A percentile compares a stretch with the other conserved stretches of the same genome.
phyloP scores from a whole-genome alignment of 2,888 invertebrate genomes.

The Petrophora chlorosata region DNA sequence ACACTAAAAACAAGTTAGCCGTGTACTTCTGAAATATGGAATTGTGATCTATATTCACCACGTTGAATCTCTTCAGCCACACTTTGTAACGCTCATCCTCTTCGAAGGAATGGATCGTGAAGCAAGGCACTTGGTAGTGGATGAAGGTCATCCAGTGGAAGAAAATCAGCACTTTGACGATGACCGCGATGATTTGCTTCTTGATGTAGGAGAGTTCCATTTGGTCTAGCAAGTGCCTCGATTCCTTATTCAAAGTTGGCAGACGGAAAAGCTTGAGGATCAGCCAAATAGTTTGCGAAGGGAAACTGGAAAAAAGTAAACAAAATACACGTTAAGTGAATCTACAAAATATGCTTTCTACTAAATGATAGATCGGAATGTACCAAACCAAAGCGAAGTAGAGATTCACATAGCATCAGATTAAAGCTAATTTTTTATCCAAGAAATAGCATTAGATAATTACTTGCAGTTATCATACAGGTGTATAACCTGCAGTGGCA shows the following conservation, averaged over 20 bases:
- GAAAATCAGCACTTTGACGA: slow-evolving; percentile 46
- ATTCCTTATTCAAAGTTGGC: slow-evolving; percentile 39
- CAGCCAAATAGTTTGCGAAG: slow-evolving; percentile 54
- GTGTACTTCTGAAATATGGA: slow-evolving; percentile 50
- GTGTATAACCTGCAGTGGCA: slow-evolving; percentile 57
- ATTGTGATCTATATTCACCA: slow-evolving; percentile 17
- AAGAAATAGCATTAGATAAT: background rate
- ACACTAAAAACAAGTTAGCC: slow-evolving; percentile 52
- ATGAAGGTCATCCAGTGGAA: slow-evolving; percentile 64
- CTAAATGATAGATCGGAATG: background rate
- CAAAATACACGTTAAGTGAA: no score
- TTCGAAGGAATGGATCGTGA: slow-evolving; percentile 46
- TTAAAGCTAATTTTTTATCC: no score
- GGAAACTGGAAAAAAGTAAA: slow-evolving; percentile 35
- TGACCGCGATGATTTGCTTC: slow-evolving; percentile 38
- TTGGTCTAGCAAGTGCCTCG: slow-evolving; percentile 49
- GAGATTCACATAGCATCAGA: no score
- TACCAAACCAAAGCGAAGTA: no score
- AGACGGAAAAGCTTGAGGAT: slow-evolving; percentile 55
- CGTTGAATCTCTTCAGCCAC: slow-evolving; percentile 46
- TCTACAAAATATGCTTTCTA: no score
- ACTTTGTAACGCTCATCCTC: slow-evolving; percentile 22
- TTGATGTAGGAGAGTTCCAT: slow-evolving; percentile 49
- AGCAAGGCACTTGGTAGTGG: slow-evolving; percentile 57
- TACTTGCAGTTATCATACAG: slow-evolving; percentile 40